These are phyloP conservation scores for Catharus bicknelli DNA, from an alignment of 2,113 vertebrate species.

Conservation along the genomic window DNA sequence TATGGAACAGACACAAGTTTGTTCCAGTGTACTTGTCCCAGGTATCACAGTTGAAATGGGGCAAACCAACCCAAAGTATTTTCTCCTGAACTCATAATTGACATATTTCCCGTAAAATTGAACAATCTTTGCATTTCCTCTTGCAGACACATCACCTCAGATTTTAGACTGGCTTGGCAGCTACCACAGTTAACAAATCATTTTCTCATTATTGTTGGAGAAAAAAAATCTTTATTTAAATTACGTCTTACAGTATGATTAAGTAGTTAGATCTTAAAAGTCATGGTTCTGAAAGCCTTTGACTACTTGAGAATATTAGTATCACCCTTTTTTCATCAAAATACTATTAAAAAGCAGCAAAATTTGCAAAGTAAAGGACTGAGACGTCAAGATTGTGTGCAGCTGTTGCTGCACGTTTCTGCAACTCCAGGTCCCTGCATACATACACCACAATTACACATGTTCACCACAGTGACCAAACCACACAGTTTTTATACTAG, in stretches of 20 bases:
- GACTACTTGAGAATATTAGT: neutral
- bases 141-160: neutral
- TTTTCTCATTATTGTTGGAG: neutral
- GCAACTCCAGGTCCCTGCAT: neutral
- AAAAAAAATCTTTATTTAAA: neutral
- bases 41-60: neutral
- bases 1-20: neutral
- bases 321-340: neutral
- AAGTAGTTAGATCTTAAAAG: neutral
- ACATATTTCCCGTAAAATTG: accelerated
- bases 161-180: neutral
- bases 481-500: neutral
- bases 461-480: neutral
- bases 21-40: neutral
- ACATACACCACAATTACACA: neutral
- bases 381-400: neutral
- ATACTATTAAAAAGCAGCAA: neutral
- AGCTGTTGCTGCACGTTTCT: neutral
- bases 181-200: neutral
- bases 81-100: neutral
- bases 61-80: neutral
- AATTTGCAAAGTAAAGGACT: neutral
- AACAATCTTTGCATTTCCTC: neutral
- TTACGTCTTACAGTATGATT: neutral
- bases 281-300: neutral